Conservation (phyloP, 2,113 vertebrate genomes). For the Xenopus laevis region DNA sequence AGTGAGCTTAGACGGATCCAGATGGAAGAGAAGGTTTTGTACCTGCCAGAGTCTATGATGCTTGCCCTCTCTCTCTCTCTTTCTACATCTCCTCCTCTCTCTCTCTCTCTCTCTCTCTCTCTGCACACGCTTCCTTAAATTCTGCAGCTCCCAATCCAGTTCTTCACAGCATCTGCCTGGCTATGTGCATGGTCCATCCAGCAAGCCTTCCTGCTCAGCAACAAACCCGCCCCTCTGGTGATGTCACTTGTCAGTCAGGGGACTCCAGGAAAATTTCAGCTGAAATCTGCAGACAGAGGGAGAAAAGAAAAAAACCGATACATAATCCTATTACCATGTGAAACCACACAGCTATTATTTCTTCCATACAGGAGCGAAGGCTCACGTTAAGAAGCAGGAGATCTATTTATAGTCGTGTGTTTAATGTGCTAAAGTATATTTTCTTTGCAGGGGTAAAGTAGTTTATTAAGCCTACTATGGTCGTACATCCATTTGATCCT, state of each 20-base stretch:
- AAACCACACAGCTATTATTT: neutral
- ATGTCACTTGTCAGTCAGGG: conserved; percentile 27
- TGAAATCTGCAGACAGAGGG: neutral
- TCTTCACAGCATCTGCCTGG: conserved; percentile 24
- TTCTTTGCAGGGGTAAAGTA: too few relatives aligned
- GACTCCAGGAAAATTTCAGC: neutral
- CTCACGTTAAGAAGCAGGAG: too few relatives aligned
- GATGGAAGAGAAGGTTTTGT: neutral
- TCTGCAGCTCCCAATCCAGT: conserved; percentile 28
- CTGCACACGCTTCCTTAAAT: conserved; percentile 2
- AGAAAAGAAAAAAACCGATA: neutral
- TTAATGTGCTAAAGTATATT: too few relatives aligned
- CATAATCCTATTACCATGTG: neutral
- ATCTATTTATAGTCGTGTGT: neutral
- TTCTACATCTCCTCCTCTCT: neutral
- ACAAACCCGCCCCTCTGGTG: conserved; percentile 20
- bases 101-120: conserved; percentile 7
- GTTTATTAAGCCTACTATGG: neutral
- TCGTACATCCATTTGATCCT: too few relatives aligned
- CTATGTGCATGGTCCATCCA: conserved; percentile 2
- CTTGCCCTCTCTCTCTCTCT: neutral
- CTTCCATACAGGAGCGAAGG: neutral
- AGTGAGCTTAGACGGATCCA: neutral
- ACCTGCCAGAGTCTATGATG: neutral
- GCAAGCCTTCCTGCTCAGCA: conserved; percentile 39